These are phyloP conservation scores for Sphaerophoria taeniata DNA, from an alignment of 2,888 invertebrate species.

Conservation along the genomic window DNA sequence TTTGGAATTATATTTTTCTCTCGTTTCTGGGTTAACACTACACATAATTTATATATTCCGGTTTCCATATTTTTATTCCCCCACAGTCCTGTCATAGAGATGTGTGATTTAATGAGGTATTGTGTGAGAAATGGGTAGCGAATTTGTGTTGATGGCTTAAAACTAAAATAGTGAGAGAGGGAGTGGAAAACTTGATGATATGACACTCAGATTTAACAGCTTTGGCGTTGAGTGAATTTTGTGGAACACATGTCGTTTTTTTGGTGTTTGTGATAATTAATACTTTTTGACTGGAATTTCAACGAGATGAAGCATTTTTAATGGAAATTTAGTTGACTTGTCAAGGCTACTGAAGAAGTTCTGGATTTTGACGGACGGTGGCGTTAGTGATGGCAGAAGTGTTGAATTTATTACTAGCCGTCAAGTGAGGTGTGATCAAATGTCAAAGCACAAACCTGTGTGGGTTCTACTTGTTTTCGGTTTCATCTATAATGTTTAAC, in stretches of 20 bases:
- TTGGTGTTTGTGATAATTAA: conserved; percentile 13
- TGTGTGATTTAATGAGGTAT: conserved; percentile 60
- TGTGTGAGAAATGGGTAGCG: conserved; percentile 60
- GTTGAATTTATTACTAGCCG: no score
- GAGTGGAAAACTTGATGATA: conserved; percentile 18
- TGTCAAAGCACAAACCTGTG: no score
- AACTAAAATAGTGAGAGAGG: background rate
- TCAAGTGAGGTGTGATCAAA: no score
- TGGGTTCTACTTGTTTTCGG: no score
- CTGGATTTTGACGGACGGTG: background rate
- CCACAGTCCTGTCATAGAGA: conserved; percentile 38
- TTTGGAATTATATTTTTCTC: conserved; percentile 23
- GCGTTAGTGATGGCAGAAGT: no score
- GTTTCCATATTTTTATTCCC: background rate
- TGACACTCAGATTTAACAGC: conserved; percentile 41
- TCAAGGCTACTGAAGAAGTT: background rate
- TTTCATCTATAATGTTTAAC: no score
- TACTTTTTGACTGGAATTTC: background rate
- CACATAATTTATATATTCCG: background rate
- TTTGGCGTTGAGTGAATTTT: conserved; percentile 17
- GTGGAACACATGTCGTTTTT: conserved; percentile 1
- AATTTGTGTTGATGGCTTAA: conserved; percentile 53
- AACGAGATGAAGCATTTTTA: background rate
- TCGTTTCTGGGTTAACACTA: background rate
- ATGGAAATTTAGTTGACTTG: conserved; percentile 4